Evolutionary conservation across 2,797 vertebrate species (phyloP).

Genomic region (Sebastes steindachneri): DNA sequence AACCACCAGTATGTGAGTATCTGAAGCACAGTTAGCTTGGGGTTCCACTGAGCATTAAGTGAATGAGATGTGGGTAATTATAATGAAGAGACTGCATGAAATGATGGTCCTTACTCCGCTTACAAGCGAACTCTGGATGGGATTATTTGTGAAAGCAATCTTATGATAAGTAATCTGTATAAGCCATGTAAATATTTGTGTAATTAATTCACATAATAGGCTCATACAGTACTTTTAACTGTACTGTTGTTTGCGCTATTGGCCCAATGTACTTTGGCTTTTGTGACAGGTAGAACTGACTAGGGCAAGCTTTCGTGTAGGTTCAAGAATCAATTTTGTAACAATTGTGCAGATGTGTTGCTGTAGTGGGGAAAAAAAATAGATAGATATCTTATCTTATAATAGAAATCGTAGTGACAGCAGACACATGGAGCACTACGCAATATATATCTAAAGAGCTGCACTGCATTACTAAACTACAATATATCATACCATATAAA

Average conservation of each 20-base stretch:
- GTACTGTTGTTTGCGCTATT: neutral
- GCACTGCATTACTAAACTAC: neutral
- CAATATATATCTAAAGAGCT: neutral
- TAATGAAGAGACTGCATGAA: neutral
- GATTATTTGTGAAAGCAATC: neutral
- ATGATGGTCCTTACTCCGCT: neutral
- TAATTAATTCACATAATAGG: neutral
- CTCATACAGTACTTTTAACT: neutral
- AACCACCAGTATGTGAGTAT: slow-evolving; percentile 91
- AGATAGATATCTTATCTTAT: neutral
- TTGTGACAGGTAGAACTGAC: neutral
- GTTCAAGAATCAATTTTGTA: neutral
- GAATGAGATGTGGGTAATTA: neutral
- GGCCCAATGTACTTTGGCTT: neutral
- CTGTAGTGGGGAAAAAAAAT: neutral
- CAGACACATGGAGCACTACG: neutral
- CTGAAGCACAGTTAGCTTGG: neutral
- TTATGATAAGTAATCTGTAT: neutral
- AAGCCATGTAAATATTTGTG: neutral
- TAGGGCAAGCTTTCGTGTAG: neutral
- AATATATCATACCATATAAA: neutral
- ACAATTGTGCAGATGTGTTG: neutral
- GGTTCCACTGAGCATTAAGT: neutral
- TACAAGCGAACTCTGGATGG: neutral
- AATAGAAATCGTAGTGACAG: neutral